Evolutionary conservation across 2,797 vertebrate genomes (phyloP).

Genomic region (Sebastes paucispinis): DNA sequence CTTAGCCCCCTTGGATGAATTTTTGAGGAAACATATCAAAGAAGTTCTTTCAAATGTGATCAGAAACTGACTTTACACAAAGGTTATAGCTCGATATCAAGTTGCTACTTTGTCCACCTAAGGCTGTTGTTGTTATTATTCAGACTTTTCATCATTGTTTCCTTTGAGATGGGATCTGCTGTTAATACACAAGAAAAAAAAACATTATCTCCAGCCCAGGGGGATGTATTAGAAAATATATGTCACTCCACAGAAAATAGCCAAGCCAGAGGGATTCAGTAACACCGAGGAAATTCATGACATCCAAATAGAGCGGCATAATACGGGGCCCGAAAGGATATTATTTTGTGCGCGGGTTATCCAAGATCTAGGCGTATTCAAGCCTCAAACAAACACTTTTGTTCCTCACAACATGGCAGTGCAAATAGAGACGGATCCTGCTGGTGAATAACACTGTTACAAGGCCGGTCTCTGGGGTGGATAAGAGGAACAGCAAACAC

Average conservation of each 20-base stretch:
- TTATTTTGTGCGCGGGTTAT: slow-evolving; percentile 43
- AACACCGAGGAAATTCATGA: slow-evolving; percentile 27
- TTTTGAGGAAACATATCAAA: slow-evolving; percentile 45
- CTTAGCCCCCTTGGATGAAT: slow-evolving; percentile 49
- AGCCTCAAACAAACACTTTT: slow-evolving; percentile 55
- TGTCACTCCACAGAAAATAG: slow-evolving; percentile 25
- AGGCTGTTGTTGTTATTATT: slow-evolving; percentile 22
- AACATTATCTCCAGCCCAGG: slow-evolving; percentile 9
- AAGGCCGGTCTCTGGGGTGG: slow-evolving; percentile 65
- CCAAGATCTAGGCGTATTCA: slow-evolving; percentile 49
- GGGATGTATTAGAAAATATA: slow-evolving; percentile 24
- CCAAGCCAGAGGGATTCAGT: slow-evolving; percentile 14
- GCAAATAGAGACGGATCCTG: slow-evolving; percentile 65
- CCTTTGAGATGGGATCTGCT: slow-evolving; percentile 31
- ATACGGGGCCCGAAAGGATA: slow-evolving; percentile 34
- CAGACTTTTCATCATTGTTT: slow-evolving; percentile 37
- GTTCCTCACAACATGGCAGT: slow-evolving; percentile 43
- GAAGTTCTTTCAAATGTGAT: slow-evolving; percentile 35
- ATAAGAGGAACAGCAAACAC: slow-evolving; percentile 75
- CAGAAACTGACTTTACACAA: slow-evolving; percentile 35
- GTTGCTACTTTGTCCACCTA: slow-evolving; percentile 7
- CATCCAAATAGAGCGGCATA: slow-evolving; percentile 19
- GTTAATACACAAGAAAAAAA: slow-evolving; percentile 19
- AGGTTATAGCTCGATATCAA: slow-evolving; percentile 14
- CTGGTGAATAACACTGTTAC: slow-evolving; percentile 56